These are phyloP conservation scores for Lophura nycthemera DNA, from an alignment of 2,113 vertebrate species.

Conservation along the genomic window DNA sequence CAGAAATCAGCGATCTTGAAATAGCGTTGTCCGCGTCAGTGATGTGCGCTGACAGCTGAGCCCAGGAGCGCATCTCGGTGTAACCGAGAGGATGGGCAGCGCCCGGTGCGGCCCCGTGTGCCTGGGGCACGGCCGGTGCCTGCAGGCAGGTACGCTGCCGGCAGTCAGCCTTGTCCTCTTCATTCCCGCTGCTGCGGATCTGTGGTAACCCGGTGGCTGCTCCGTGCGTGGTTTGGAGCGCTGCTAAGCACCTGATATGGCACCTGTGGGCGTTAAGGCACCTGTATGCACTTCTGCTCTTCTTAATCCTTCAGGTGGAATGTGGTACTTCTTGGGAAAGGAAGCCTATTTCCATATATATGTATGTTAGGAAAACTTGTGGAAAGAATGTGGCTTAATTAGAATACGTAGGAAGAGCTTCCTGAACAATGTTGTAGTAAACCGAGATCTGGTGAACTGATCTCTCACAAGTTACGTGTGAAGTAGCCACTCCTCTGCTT, in stretches of 20 bases:
- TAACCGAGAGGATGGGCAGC: not conserved
- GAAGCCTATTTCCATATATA: not conserved
- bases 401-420: not conserved
- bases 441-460: not conserved
- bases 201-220: not conserved
- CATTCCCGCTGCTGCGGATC: not conserved
- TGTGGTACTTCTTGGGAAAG: not conserved
- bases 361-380: rapidly evolving
- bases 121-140: not conserved
- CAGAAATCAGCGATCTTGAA: not conserved
- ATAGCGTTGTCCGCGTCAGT: not conserved
- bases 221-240: not conserved
- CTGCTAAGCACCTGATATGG: not conserved
- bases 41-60: not conserved
- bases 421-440: not conserved
- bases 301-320: not conserved
- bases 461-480: not conserved
- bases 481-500: not conserved
- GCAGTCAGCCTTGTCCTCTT: not conserved
- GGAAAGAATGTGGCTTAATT: not conserved
- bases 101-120: not conserved
- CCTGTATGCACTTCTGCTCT: not conserved
- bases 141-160: not conserved
- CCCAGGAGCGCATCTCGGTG: not conserved
- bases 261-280: rapidly evolving